Percentiles rank a stretch among this genome's conserved stretches.
These are phyloP conservation scores for Porites evermanni DNA, from an alignment of 92 coral and sea anemone species.

Conservation along the genomic window DNA sequence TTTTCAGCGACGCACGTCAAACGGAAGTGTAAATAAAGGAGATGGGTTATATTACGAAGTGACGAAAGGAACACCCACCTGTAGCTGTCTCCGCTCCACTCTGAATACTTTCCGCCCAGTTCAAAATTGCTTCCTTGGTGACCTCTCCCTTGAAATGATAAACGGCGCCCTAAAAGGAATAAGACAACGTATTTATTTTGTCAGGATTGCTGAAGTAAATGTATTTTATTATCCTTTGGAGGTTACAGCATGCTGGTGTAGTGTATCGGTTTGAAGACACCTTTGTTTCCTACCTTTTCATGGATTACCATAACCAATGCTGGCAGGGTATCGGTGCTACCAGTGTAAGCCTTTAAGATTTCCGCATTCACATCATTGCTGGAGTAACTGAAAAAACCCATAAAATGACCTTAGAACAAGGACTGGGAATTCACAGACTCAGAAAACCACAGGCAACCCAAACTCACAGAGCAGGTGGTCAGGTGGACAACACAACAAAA, in stretches of 20 bases:
- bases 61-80: conserved; percentile 42
- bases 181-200: not conserved
- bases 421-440: not conserved
- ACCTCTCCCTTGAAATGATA: conserved; percentile 66
- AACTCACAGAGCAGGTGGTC: no score
- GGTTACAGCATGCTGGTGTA: not conserved
- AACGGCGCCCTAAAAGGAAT: conserved; percentile 61
- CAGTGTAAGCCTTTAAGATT: conserved; percentile 77
- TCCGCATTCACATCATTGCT: conserved; percentile 78
- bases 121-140: conserved; percentile 36
- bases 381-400: conserved; percentile 36
- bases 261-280: not conserved
- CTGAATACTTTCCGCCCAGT: conserved; percentile 71
- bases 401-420: not conserved
- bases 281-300: conserved; percentile 52
- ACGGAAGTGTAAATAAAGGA: no score
- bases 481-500: no score
- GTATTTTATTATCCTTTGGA: no score
- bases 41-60: not conserved
- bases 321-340: conserved; percentile 58
- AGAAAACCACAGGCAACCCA: no score
- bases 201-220: not conserved
- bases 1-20: no score
- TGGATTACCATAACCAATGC: conserved; percentile 76
- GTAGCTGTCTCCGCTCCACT: conserved; percentile 56